A percentile compares a stretch with the other conserved stretches of the same genome.
Conservation (phyloP, 2,797 vertebrate genomes). For the Zalophus californianus region DNA sequence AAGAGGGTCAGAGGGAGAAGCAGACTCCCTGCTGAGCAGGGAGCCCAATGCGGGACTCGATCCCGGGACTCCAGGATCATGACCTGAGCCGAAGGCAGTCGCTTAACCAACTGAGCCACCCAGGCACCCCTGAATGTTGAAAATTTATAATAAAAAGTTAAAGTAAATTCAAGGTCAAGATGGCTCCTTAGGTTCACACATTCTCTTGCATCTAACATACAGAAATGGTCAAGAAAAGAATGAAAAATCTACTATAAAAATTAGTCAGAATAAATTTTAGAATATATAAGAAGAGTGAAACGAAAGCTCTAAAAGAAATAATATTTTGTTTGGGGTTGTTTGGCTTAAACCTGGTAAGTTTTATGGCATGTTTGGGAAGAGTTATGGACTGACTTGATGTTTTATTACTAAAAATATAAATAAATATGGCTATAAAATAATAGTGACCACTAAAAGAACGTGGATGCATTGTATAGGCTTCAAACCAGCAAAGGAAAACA, state of each 20-base stretch:
- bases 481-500: background rate
- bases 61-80: too few species aligned
- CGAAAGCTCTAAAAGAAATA: background rate
- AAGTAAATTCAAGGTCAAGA: background rate
- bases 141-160: background rate
- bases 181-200: background rate
- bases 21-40: too few species aligned
- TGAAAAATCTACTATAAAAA: background rate
- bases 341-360: conserved; percentile 1
- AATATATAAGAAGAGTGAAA: background rate
- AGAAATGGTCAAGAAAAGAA: background rate
- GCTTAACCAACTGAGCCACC: too few species aligned
- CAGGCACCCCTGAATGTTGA: too few species aligned
- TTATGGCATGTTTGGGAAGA: background rate
- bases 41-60: too few species aligned
- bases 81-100: too few species aligned
- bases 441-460: background rate
- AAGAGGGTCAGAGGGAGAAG: too few species aligned
- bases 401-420: background rate
- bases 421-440: background rate
- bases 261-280: conserved; percentile 9
- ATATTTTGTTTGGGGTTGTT: background rate
- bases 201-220: background rate
- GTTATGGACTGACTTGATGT: background rate
- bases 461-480: background rate